Evolutionary conservation across 2,113 vertebrate species (phyloP), one percentile per base, ranked within the genome.

Genomic region (Herpetotheres cachinnans): DNA sequence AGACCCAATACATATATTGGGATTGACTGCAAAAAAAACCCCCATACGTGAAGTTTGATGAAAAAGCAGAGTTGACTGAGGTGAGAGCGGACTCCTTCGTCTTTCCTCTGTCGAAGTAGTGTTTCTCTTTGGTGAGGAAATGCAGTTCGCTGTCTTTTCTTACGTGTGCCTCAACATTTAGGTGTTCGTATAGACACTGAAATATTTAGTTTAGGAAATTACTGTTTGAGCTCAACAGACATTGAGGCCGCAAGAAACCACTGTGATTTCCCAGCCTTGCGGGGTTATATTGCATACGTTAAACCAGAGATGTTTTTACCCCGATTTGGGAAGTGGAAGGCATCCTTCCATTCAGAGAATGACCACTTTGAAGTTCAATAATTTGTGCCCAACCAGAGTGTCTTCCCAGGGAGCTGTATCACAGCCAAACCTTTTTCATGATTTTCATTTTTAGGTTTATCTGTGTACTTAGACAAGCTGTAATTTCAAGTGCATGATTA

Each of bases 1-100:
- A 22, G 6, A 8, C 4, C 10, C 5, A 9, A 16, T 18, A 30
- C 3, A 10, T 16, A 2, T 17, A 11, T 13, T 20, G 15, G 2
- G 6, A 1, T 34, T 74, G 63, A 54, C 32, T 54, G 18, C 13
- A 63, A 65, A 76, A 71, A 67, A 67, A 10, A 11, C 42, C 42
- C 42, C 42, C 3, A 4, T 50, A 14, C 5, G 7, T 18, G 32
- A 55, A 21, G 10, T 54, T 70, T 65, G 10, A 36, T 49, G 25
- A 12, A 69, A 11, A 77, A 67, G 21, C 21, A 54, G 58, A 69
- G 9, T 7, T 89, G 59, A 11, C 25, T 30, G 59, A 80, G 9
- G 5, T 52, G 36, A 47, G 9, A 54, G 19, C 38, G 36, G 62
- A 66, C 32, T 46, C 58, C 2, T 2, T 5, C 18, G 71, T 46